Base-by-base conservation (phyloP, 1,140 invertebrate genomes). In the Globodera rostochiensis region DNA sequence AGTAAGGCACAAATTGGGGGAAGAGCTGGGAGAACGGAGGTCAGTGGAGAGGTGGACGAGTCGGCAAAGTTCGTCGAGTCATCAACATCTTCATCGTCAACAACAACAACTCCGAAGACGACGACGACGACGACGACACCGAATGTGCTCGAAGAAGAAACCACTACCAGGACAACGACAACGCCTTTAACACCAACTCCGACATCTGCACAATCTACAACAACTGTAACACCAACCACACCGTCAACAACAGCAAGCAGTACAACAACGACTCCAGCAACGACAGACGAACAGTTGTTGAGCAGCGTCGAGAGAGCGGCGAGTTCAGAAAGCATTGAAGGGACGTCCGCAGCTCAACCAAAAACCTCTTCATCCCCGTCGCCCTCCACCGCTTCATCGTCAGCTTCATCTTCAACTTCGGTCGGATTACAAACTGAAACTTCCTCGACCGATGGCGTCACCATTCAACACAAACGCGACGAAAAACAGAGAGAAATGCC, bases 1-100 rank as follows among this genome's bases (percentile, higher is more conserved):
- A 85, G 84, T 6, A 82, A 84, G 8, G 53, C 86, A 9, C 45
- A 78, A 75, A 75, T 0, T 4, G 74, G 45, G 36, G 25, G 53
- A 15, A 75, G 25, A 45, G 64, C 36, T 8, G 21, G 25, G 9
- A 13, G 53, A 2, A 50, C 36, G 74, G 53, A 75, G 19, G 53
- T 67, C 4, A 50, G 45, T 9, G 74, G 36, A 45, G 74, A 75
- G 74, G 36, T 60, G 25, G 74, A 7, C 36, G 74, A 75, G 64
- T 13, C 53, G 46, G 1, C 46, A 19, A 15, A 19, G 71, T 15
- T 15, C 1, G 71, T 15, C 7, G 46, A 73, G 11, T 45, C 36
- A 47, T 45, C 36, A 13, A 13, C 69, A 47, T 9, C 36, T 47
- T 45, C 11, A 5, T 45, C 69, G 69, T 9, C 71, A 15, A 15